Evolutionary conservation across 2,888 invertebrate species (phyloP).

Genomic region (Neoaliturus tenellus): DNA sequence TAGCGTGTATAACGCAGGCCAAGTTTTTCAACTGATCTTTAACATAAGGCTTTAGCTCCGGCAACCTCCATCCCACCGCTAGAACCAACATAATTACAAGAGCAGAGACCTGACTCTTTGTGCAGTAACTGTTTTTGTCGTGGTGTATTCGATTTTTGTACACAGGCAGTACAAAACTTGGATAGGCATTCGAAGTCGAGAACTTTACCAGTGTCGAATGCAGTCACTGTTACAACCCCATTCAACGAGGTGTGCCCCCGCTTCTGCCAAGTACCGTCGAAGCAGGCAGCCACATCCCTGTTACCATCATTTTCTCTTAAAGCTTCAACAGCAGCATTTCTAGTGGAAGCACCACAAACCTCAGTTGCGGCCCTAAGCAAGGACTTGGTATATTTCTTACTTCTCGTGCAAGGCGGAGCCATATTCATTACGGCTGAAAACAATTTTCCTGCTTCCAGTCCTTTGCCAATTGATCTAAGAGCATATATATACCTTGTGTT

Average conservation of each 20-base stretch:
- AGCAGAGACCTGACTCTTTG: background rate
- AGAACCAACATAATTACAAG: background rate
- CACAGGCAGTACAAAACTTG: background rate
- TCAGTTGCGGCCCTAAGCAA: background rate
- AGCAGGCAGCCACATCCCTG: background rate
- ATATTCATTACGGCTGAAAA: slow-evolving; percentile 11
- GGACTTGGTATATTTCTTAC: background rate
- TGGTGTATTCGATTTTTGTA: background rate
- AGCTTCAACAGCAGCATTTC: background rate
- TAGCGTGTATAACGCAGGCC: slow-evolving; percentile 55
- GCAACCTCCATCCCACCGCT: slow-evolving; percentile 57
- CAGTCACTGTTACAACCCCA: slow-evolving; percentile 20
- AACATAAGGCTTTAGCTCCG: slow-evolving; percentile 54
- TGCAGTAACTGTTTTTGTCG: background rate
- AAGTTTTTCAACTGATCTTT: slow-evolving; percentile 38
- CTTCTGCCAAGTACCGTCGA: slow-evolving; percentile 36
- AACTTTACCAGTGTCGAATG: too few relatives aligned
- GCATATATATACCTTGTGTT: background rate
- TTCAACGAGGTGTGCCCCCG: slow-evolving; percentile 21
- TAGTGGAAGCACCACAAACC: background rate
- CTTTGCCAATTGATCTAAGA: background rate
- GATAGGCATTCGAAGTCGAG: background rate
- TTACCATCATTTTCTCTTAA: background rate
- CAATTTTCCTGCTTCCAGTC: background rate
- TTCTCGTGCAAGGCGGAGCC: background rate